Evolutionary conservation across 2,797 vertebrate genomes (phyloP).

Genomic region (Molossus alvarezi): DNA sequence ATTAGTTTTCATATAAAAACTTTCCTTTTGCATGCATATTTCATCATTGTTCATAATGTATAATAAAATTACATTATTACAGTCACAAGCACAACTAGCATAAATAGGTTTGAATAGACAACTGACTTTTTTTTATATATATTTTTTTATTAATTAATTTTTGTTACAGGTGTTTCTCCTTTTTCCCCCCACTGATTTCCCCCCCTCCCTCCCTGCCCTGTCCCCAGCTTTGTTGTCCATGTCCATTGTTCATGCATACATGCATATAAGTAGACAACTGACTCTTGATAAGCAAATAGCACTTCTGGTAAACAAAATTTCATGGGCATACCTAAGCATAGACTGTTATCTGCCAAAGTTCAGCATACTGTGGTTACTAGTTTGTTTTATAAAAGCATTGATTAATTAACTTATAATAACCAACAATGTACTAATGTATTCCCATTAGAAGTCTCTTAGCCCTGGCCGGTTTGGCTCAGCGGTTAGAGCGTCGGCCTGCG

Average conservation of each 20-base stretch:
- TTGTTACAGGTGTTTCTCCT: too few relatives aligned
- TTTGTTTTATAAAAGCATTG: constrained; percentile 67
- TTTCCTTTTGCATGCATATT: constrained; percentile 21
- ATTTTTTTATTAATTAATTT: too few relatives aligned
- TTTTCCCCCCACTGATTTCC: too few relatives aligned
- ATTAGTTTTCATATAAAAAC: constrained; percentile 66
- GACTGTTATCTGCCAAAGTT: not conserved
- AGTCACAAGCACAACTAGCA: constrained; percentile 28
- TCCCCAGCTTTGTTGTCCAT: too few relatives aligned
- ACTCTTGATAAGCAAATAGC: constrained; percentile 52
- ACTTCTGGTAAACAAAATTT: constrained; percentile 64
- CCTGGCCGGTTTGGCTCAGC: too few relatives aligned
- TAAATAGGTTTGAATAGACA: constrained; percentile 46
- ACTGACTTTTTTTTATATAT: not conserved
- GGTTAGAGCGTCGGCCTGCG: too few relatives aligned
- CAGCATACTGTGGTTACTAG: constrained; percentile 36
- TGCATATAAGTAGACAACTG: not conserved
- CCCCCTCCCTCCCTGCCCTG: too few relatives aligned
- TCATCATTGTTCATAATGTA: not conserved
- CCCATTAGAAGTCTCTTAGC: constrained; percentile 2
- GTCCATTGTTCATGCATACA: too few relatives aligned
- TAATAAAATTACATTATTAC: constrained; percentile 46
- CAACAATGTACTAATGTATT: constrained; percentile 13
- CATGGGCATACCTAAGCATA: not conserved
- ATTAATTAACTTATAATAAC: constrained; percentile 41